Evolutionary conservation across 2,888 invertebrate species (phyloP).

Genomic region (Archips crataeganus): DNA sequence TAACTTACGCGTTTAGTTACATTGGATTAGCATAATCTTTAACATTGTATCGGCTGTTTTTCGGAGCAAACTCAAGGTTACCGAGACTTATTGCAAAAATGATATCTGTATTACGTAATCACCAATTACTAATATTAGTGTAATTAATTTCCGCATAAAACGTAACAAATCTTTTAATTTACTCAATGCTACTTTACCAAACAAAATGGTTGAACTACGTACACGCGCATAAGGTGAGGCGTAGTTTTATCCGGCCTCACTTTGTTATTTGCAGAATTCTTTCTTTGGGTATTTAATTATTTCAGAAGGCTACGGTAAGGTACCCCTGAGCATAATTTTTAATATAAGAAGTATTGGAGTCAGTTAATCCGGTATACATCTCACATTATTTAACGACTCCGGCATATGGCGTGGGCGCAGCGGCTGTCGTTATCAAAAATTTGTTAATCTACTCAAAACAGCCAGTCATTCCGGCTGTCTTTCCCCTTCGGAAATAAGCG

Average conservation of each 20-base stretch:
- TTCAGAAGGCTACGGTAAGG: too few species aligned
- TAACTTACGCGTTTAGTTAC: background rate
- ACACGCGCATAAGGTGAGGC: too few species aligned
- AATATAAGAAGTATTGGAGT: background rate
- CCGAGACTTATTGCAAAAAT: background rate
- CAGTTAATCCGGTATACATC: constrained; percentile 25
- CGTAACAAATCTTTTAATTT: background rate
- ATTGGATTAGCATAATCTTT: constrained; percentile 9
- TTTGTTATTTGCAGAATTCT: too few species aligned
- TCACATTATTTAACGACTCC: constrained; percentile 56
- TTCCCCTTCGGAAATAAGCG: constrained; percentile 44
- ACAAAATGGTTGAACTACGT: too few species aligned
- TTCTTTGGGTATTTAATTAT: too few species aligned
- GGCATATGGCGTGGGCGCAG: constrained; percentile 64
- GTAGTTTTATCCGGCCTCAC: too few species aligned
- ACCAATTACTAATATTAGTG: background rate
- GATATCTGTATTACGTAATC: background rate
- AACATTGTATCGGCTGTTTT: constrained; percentile 1
- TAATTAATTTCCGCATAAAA: background rate
- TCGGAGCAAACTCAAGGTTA: background rate
- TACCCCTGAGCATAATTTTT: too few species aligned
- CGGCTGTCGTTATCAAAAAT: constrained; percentile 64
- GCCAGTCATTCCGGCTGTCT: constrained; percentile 74
- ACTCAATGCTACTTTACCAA: too few species aligned
- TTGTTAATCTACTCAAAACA: constrained; percentile 77